Base-by-base conservation (phyloP, 1,140 invertebrate species). In the Drosophila arizonae region DNA sequence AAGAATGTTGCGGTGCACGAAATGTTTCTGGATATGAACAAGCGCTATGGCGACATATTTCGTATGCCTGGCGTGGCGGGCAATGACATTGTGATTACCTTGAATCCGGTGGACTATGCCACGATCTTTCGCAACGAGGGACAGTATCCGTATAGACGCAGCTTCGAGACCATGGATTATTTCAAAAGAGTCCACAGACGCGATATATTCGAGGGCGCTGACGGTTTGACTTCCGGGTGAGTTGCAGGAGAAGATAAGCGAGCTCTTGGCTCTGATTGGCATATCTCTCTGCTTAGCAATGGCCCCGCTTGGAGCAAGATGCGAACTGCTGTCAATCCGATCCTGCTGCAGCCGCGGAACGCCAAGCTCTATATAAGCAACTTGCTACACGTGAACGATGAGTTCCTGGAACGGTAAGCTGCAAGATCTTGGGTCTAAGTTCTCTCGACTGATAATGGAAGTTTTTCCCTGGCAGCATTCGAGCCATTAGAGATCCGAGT, bases 401-500 rank as follows among this genome's bases (percentile, higher is more conserved):
- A 91, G 17, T 91, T 91, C 48, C 13, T 90, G 92, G 92, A 87
- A 92, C 94, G 92, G 92, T 95, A 51, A 72, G 70, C 45, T 0
- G 0, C 2, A 24, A 11, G 1, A 4, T 8, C 8, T 1, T 4
- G 9, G 10, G 39, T 21, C 21, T 8, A 6, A n/a, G 6, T 21
- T 13, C 15, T 3, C 0, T 0, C 10, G 0, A 36, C 0, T 33
- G 43, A 46, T 15, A 46, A 6, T 8, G 36, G 10, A 3, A 0
- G 10, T 11, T 11, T 9, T 21, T 4, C 8, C 1, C 9, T 39
- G 58, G 5, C 11, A 94, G 94, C 61, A 93, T 95, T 60, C 93
- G 92, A 60, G 86, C 87, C 33, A 91, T 94, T 41, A 91, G 93
- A 36, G 91, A 94, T 76, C 88, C 93, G 15, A 90, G 92, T 21